Evolutionary conservation across 2,888 invertebrate species (phyloP).

Genomic region (Eulithis testata): DNA sequence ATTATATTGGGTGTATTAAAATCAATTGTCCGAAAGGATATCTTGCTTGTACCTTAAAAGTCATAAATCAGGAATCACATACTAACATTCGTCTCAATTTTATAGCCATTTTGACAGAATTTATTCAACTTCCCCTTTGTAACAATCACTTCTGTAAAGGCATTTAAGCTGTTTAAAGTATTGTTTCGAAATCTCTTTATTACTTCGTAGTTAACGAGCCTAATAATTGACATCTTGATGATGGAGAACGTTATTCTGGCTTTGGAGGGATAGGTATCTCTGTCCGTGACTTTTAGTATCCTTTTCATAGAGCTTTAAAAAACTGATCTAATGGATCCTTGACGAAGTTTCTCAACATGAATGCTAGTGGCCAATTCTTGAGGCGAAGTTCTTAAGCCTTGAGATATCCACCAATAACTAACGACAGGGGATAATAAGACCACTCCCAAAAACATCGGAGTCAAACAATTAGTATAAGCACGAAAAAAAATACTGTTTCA

Average conservation of each 20-base stretch:
- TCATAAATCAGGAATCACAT: conserved; percentile 42
- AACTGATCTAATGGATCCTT: too few species aligned
- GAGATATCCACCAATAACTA: too few species aligned
- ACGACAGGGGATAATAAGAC: too few species aligned
- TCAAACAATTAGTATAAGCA: too few species aligned
- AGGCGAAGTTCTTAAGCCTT: too few species aligned
- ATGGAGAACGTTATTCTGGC: conserved; percentile 13
- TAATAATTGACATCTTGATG: conserved; percentile 50
- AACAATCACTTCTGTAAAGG: conserved; percentile 51
- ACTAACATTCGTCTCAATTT: conserved; percentile 41
- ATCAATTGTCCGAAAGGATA: neutral
- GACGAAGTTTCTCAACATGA: too few species aligned
- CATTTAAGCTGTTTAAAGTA: conserved; percentile 49
- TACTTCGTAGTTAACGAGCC: conserved; percentile 48
- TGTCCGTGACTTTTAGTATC: neutral
- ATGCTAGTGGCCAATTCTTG: too few species aligned
- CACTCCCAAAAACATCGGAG: too few species aligned
- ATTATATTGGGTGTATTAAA: too few species aligned
- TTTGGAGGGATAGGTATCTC: neutral
- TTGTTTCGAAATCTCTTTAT: conserved; percentile 50
- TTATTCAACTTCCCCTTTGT: conserved; percentile 46
- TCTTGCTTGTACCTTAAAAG: conserved; percentile 20
- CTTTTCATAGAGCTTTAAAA: neutral
- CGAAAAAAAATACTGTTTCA: too few species aligned
- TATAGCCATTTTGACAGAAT: conserved; percentile 55